A percentile compares a stretch with the other conserved stretches of the same genome.
These are phyloP conservation scores for Apocrypta bakeri DNA, from an alignment of 1,140 invertebrate genomes.

Conservation along the genomic window DNA sequence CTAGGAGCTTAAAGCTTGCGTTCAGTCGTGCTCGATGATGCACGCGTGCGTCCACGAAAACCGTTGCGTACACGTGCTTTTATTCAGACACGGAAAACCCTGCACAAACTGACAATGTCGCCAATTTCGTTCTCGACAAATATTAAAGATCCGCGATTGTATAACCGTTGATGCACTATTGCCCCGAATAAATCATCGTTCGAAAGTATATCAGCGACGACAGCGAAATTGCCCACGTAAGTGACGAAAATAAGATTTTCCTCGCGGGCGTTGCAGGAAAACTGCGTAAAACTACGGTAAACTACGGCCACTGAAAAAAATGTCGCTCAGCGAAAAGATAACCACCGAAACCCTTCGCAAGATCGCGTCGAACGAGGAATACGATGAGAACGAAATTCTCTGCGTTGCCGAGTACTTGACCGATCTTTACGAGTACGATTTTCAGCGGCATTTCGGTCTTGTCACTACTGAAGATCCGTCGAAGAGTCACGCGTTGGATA, in stretches of 20 bases:
- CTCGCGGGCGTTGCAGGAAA: too few relatives aligned
- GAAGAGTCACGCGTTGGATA: background rate
- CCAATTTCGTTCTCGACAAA: too few relatives aligned
- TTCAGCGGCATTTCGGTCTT: slow-evolving; percentile 32
- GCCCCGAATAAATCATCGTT: background rate
- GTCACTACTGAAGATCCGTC: slow-evolving; percentile 8
- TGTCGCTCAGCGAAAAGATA: slow-evolving; percentile 32
- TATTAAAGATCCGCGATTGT: too few relatives aligned
- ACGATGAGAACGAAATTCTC: slow-evolving; percentile 46
- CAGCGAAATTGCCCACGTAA: background rate
- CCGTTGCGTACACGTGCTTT: slow-evolving; percentile 8
- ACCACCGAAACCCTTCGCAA: slow-evolving; percentile 42
- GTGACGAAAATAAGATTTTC: too few relatives aligned
- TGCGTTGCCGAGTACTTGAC: slow-evolving; percentile 45
- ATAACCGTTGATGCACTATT: too few relatives aligned
- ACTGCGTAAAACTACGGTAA: too few relatives aligned
- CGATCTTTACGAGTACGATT: slow-evolving; percentile 40
- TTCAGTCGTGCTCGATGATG: slow-evolving; percentile 12
- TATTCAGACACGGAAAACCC: background rate
- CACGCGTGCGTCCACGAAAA: background rate
- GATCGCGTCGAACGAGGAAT: slow-evolving; percentile 49
- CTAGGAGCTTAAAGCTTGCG: background rate
- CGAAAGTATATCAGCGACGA: background rate
- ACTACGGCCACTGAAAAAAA: background rate
- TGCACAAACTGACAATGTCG: background rate